phyloP scores from a whole-genome alignment of 2,797 vertebrate species.

The Helarctos malayanus region DNA sequence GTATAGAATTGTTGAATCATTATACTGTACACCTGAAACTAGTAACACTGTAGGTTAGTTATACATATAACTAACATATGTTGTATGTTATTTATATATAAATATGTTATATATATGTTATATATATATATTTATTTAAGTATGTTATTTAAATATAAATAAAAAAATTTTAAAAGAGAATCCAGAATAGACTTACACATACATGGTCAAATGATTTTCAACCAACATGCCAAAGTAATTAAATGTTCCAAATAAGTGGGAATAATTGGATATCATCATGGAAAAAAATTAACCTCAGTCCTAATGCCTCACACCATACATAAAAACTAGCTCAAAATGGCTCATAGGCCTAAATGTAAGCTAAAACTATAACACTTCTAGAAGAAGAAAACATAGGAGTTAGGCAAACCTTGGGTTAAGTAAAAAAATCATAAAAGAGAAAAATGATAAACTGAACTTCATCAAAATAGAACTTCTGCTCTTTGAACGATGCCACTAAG shows the following conservation, averaged over 20 bases:
- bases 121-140: no score
- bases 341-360: not conserved
- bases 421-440: not conserved
- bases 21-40: not conserved
- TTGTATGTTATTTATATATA: no score
- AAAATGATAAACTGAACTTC: not conserved
- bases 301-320: not conserved
- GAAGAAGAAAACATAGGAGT: not conserved
- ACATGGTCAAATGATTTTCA: not conserved
- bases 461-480: not conserved
- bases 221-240: not conserved
- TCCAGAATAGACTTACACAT: not conserved
- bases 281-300: conserved; percentile 19
- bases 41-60: not conserved
- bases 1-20: not conserved
- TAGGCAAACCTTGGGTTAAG: not conserved
- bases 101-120: no score
- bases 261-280: not conserved
- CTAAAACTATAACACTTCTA: not conserved
- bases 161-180: not conserved
- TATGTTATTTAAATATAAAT: not conserved
- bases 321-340: not conserved
- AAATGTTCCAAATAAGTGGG: not conserved
- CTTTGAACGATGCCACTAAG: conserved; percentile 26
- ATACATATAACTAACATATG: no score